Conservation (phyloP, 1,140 invertebrate species). For the Apolygus lucorum region DNA sequence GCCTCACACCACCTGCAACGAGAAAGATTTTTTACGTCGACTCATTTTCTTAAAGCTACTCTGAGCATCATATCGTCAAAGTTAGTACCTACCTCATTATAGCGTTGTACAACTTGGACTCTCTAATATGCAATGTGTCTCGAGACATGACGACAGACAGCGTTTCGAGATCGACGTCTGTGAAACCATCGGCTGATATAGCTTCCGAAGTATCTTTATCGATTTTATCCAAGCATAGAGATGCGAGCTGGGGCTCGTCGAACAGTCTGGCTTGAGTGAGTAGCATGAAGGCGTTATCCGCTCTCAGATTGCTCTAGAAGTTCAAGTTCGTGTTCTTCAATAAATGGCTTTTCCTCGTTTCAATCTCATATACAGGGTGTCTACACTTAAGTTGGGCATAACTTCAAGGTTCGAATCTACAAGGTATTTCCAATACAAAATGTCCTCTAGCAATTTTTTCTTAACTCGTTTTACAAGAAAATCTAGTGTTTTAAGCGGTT, state of each 20-base stretch:
- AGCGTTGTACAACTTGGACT: constrained; percentile 71
- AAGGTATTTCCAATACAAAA: no score
- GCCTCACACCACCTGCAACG: constrained; percentile 63
- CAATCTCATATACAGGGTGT: no score
- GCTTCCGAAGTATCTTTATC: constrained; percentile 78
- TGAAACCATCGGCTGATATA: constrained; percentile 73
- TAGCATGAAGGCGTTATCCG: constrained; percentile 79
- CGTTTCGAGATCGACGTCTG: constrained; percentile 77
- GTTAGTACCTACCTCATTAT: constrained; percentile 43
- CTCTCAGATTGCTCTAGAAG: constrained; percentile 53
- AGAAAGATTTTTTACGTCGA: background rate
- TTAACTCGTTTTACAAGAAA: no score
- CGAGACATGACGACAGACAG: constrained; percentile 69
- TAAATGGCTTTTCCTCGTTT: no score
- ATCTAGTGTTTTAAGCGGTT: no score
- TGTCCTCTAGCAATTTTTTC: no score
- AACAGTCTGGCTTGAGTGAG: constrained; percentile 71
- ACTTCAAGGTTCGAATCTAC: no score
- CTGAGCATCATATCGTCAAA: no score
- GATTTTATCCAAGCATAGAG: constrained; percentile 73
- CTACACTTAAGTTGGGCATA: no score
- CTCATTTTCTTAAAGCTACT: background rate
- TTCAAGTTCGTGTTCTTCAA: no score
- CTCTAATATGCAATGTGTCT: constrained; percentile 71
- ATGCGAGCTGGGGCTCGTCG: constrained; percentile 69